Evolutionary conservation across 1,140 invertebrate species (phyloP).

Genomic region (Drosophila gunungcola): DNA sequence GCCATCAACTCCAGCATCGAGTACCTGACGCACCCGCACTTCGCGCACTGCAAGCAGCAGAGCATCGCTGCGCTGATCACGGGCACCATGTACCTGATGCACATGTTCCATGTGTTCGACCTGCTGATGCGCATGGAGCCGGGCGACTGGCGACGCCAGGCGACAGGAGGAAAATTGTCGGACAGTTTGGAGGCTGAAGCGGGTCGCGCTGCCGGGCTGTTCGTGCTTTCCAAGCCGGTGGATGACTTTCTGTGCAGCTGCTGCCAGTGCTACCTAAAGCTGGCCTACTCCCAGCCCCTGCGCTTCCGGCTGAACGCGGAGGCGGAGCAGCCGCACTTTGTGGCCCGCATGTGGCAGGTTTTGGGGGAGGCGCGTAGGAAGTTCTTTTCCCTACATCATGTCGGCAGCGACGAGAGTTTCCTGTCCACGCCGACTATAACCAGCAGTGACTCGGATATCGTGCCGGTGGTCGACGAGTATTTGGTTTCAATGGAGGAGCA

Average conservation of each 20-base stretch:
- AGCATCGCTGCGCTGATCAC: constrained; percentile 49
- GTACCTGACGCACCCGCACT: constrained; percentile 28
- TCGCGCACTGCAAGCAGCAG: constrained; percentile 43
- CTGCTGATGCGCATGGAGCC: constrained; percentile 34
- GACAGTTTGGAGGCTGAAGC: background rate
- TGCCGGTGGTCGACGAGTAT: background rate
- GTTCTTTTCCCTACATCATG: background rate
- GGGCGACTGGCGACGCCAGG: constrained; percentile 21
- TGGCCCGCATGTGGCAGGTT: background rate
- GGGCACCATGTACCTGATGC: constrained; percentile 54
- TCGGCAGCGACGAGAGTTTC: constrained; percentile 33
- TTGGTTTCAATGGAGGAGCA: background rate
- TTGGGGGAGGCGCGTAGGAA: background rate
- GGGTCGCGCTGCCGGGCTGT: constrained; percentile 26
- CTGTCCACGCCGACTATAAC: constrained; percentile 38
- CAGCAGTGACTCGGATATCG: background rate
- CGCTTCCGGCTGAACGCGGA: background rate
- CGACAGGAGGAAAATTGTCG: background rate
- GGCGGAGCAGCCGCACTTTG: background rate
- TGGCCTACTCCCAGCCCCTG: constrained; percentile 30
- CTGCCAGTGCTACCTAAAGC: constrained; percentile 4
- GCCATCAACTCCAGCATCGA: background rate
- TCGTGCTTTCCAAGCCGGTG: constrained; percentile 28
- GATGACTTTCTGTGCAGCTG: constrained; percentile 28
- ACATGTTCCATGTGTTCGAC: constrained; percentile 37